Conservation (phyloP, 2,113 vertebrate genomes). For the Oncorhynchus kisutch region DNA sequence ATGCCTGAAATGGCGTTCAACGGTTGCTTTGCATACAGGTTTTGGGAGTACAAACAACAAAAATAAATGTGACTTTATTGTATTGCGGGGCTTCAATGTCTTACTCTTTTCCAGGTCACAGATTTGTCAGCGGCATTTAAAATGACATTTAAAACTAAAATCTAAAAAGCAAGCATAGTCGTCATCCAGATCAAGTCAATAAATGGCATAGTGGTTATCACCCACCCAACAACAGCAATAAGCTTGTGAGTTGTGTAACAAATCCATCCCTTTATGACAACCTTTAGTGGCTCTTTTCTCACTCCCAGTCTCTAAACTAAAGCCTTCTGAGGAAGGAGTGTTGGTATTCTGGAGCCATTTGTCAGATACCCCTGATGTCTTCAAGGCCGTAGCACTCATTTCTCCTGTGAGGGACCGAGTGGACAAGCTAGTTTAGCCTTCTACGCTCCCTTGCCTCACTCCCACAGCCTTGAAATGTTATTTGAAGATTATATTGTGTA, state of each 20-base stretch:
- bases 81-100: background rate
- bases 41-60: background rate
- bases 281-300: background rate
- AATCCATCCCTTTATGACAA: background rate
- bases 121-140: too few species aligned
- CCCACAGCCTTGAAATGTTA: background rate
- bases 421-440: background rate
- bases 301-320: background rate
- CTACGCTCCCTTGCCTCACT: background rate
- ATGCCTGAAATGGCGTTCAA: background rate
- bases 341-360: slow-evolving; percentile 3
- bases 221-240: background rate
- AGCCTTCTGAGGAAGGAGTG: background rate
- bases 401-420: background rate
- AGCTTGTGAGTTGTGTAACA: background rate
- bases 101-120: background rate
- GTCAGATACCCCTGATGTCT: background rate
- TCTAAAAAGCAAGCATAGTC: background rate
- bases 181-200: background rate
- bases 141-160: background rate
- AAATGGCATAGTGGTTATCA: background rate
- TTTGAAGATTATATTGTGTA: slow-evolving; percentile 1
- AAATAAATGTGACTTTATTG: background rate
- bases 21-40: background rate
- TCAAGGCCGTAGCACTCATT: background rate